Conservation (phyloP, 1,140 invertebrate genomes). For the Zelostemma sp. region DNA sequence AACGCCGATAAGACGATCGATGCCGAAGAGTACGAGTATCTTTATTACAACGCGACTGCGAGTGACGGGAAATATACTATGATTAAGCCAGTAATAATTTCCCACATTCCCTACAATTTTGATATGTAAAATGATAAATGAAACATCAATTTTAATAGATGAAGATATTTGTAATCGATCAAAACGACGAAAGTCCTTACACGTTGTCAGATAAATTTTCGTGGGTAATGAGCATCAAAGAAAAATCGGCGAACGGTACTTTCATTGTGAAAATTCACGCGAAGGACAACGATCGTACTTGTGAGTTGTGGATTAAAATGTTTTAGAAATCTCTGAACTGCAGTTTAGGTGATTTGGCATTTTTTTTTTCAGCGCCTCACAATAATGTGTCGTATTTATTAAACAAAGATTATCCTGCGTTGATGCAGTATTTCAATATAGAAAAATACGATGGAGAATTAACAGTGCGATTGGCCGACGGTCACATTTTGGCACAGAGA, state of each 20-base stretch:
- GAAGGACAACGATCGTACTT: slow-evolving; percentile 69
- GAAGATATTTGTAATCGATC: slow-evolving; percentile 1
- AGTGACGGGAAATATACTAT: not conserved
- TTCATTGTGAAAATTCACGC: slow-evolving; percentile 59
- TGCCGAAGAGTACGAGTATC: slow-evolving; percentile 4
- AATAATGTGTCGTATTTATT: slow-evolving; percentile 46
- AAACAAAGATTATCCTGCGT: slow-evolving; percentile 54
- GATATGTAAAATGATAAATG: not conserved
- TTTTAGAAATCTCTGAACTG: not conserved
- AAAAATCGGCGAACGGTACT: slow-evolving; percentile 37
- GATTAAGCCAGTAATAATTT: not conserved
- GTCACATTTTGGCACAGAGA: slow-evolving; percentile 69
- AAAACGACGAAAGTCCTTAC: slow-evolving; percentile 3
- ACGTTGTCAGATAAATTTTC: not conserved
- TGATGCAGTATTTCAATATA: slow-evolving; percentile 67
- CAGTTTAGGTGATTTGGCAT: too few species aligned
- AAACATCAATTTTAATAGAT: slow-evolving; percentile 1
- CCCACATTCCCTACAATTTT: too few species aligned
- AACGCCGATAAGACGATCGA: not conserved
- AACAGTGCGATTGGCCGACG: slow-evolving; percentile 61
- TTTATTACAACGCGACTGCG: not conserved
- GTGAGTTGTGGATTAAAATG: too few species aligned
- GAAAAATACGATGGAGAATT: slow-evolving; percentile 62
- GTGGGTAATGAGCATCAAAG: not conserved
- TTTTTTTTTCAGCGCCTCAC: slow-evolving; percentile 31